phyloP scores from a whole-genome alignment of 2,113 vertebrate species.

The Apeltes quadracus region DNA sequence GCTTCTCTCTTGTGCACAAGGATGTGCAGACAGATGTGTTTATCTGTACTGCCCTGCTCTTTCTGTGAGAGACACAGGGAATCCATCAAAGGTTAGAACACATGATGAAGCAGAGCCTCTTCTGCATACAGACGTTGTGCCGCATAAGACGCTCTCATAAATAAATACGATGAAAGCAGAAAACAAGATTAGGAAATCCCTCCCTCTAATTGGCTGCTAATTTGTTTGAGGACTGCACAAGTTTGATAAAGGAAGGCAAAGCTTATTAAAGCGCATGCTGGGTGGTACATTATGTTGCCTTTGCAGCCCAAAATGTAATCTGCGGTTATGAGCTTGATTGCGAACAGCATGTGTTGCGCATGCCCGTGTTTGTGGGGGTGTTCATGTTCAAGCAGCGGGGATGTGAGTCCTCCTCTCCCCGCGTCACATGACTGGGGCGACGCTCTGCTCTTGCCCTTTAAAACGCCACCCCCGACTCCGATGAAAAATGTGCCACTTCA shows the following conservation, averaged over 20 bases:
- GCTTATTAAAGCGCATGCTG: slow-evolving; percentile 66
- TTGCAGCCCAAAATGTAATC: slow-evolving; percentile 68
- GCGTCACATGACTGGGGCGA: neutral
- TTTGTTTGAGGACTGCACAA: slow-evolving; percentile 72
- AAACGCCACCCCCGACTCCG: slow-evolving; percentile 39
- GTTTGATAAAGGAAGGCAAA: slow-evolving; percentile 72
- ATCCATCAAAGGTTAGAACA: slow-evolving; percentile 17
- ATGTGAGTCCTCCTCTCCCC: neutral
- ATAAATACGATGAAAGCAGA: slow-evolving; percentile 65
- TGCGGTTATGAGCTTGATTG: slow-evolving; percentile 61
- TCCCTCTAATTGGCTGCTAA: slow-evolving; percentile 76
- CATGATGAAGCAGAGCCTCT: neutral
- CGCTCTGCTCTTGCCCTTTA: slow-evolving; percentile 53
- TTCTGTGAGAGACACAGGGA: neutral
- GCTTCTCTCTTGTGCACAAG: too few species aligned
- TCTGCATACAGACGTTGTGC: slow-evolving; percentile 2
- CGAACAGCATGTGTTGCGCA: neutral
- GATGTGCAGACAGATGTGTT: neutral
- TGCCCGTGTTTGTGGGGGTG: slow-evolving; percentile 1
- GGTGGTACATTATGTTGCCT: slow-evolving; percentile 64
- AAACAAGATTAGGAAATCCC: slow-evolving; percentile 73
- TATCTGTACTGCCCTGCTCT: neutral
- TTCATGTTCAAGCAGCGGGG: slow-evolving; percentile 1
- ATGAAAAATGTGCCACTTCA: slow-evolving; percentile 72
- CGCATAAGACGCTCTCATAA: slow-evolving; percentile 35